Conservation (phyloP, 2,797 vertebrate genomes). For the Heteromormyrus szaboi region DNA sequence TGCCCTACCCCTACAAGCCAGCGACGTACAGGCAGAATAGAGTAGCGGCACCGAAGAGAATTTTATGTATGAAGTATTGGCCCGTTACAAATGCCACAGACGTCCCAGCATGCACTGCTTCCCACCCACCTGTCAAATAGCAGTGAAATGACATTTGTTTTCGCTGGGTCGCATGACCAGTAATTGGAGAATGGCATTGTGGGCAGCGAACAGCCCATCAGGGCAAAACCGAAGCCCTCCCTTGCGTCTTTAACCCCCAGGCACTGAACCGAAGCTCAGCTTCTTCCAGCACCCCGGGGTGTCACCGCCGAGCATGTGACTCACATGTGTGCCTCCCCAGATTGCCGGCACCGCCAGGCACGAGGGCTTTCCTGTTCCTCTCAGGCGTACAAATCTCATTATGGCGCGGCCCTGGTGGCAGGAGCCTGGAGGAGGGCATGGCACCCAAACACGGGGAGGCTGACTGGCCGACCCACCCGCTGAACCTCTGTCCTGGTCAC, state of each 20-base stretch:
- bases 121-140: background rate
- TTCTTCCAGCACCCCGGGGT: background rate
- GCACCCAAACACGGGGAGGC: background rate
- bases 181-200: background rate
- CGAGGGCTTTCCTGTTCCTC: background rate
- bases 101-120: background rate
- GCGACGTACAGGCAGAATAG: background rate
- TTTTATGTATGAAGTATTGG: background rate
- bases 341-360: background rate
- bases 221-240: background rate
- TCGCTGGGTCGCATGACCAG: background rate
- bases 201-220: background rate
- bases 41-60: background rate
- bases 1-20: background rate
- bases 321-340: background rate
- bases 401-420: background rate
- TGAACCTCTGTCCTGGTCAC: background rate
- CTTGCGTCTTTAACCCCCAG: background rate
- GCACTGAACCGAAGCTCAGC: background rate
- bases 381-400: conserved; percentile 7
- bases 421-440: background rate
- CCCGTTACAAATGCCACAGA: background rate
- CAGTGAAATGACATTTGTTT: background rate
- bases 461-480: background rate
- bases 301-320: background rate